Base-by-base conservation (phyloP, 2,888 invertebrate species). In the Trichogramma dendrolimi region DNA sequence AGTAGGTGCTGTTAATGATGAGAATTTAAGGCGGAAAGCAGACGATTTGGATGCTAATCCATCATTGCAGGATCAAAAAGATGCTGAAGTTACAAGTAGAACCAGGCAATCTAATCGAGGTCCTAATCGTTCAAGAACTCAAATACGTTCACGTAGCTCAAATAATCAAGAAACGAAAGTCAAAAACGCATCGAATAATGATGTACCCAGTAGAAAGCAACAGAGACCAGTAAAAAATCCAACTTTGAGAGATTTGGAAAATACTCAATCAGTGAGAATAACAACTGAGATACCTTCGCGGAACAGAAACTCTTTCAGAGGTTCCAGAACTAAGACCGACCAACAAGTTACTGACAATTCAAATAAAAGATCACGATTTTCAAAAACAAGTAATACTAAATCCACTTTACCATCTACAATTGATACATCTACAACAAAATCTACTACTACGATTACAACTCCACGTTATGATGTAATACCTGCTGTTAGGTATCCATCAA, bases 61-160 rank as follows among this genome's bases (percentile, higher is more conserved):
- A 53, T 61, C 63, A 49, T 61, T 62, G 47, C 66, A 63, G 66
- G 62, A 49, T 46, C 49, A 59, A 43, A 63, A 61, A 63, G 53
- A 60, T 11, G 53, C 42, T 50, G 60, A 52, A 27, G 60, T 44
- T 61, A 61, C 60, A 58, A 68, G 66, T 60, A 61, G 58, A 44
- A 63, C 68, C 40, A 68, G 67, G 54, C 56, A 64, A 5, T 49
- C 54, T 63, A 62, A 55, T 44, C 61, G 70, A 64, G 70, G 68
- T 54, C 66, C 66, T 55, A 69, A 63, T 67, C 66, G 70, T 64
- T 69, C 51, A 50, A 64, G 42, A 38, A 14, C 41, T 49, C 61
- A 57, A 57, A 56, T 52, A 7, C 54, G 47, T 54, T 63, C 53
- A 14, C 50, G 43, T 10, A 62, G 62, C 8, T 56, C 49, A 38